Evolutionary conservation across 2,888 invertebrate genomes (phyloP).

Genomic region (Diadegma fenestrale): DNA sequence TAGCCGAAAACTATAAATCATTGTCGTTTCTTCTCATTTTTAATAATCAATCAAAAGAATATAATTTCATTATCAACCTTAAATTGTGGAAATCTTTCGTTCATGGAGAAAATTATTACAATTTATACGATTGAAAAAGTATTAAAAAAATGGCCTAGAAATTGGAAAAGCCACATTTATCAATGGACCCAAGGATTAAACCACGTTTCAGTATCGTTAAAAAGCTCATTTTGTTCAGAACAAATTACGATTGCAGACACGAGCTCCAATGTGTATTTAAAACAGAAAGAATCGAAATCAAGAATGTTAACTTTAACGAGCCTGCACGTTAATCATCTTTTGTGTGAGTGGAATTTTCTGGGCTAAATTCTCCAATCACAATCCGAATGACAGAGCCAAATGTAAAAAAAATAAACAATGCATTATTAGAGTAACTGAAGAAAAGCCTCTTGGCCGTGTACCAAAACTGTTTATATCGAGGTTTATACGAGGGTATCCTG

Average conservation of each 20-base stretch:
- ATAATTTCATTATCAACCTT: neutral
- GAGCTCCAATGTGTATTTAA: neutral
- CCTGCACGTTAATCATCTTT: neutral
- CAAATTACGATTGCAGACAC: neutral
- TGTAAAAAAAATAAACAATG: constrained; percentile 33
- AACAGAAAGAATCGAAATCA: neutral
- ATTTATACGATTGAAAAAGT: neutral
- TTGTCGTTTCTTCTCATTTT: neutral
- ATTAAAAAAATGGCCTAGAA: constrained; percentile 13
- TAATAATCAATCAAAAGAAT: neutral
- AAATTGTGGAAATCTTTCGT: neutral
- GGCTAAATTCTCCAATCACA: constrained; percentile 15
- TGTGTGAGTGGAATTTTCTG: neutral
- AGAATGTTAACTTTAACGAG: neutral
- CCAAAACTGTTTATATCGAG: constrained; percentile 53
- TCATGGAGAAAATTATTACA: neutral
- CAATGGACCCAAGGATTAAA: neutral
- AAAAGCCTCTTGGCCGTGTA: constrained; percentile 39
- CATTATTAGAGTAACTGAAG: constrained; percentile 16
- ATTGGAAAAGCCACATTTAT: constrained; percentile 3
- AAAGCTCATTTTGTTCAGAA: neutral
- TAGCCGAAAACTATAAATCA: neutral
- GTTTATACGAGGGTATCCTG: constrained; percentile 35
- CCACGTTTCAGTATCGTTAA: neutral
- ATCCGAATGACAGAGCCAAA: constrained; percentile 38